Conservation (phyloP, 2,113 vertebrate genomes). For the Rafetus swinhoei region DNA sequence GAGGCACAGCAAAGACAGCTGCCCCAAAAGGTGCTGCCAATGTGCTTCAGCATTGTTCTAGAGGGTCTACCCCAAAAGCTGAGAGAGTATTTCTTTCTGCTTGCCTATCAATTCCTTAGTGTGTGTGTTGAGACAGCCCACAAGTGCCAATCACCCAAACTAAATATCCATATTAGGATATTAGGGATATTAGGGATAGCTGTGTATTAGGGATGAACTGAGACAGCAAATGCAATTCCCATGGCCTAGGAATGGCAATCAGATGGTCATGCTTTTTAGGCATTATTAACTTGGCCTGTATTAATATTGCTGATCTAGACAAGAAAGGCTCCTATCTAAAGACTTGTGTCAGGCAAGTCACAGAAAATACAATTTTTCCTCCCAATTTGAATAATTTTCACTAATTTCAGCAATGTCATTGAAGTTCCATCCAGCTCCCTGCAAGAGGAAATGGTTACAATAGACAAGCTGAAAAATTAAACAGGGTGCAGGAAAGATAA, state of each 20-base stretch:
- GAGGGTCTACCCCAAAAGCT: conserved; percentile 59
- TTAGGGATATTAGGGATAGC: neutral
- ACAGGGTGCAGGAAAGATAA: neutral
- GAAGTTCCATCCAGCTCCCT: neutral
- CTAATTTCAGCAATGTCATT: conserved; percentile 23
- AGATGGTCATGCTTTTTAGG: conserved; percentile 25
- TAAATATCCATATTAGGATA: conserved; percentile 42
- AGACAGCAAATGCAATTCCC: conserved; percentile 30
- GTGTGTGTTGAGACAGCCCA: conserved; percentile 50
- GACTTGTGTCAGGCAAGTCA: neutral
- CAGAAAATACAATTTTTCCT: neutral
- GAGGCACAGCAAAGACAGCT: conserved; percentile 35
- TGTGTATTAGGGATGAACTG: conserved; percentile 31
- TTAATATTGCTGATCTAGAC: conserved; percentile 38
- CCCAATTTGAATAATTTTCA: neutral
- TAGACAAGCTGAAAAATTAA: neutral
- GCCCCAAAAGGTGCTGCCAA: conserved; percentile 60
- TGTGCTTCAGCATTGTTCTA: conserved; percentile 45
- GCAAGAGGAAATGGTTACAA: neutral
- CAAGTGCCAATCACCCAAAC: conserved; percentile 64
- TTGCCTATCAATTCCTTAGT: conserved; percentile 51
- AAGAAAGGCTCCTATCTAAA: conserved; percentile 11
- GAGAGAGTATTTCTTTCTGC: conserved; percentile 61
- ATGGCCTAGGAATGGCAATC: conserved; percentile 36
- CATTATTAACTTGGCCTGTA: neutral